Evolutionary conservation across 2,888 invertebrate species (phyloP).

Genomic region (Dusona sp.): DNA sequence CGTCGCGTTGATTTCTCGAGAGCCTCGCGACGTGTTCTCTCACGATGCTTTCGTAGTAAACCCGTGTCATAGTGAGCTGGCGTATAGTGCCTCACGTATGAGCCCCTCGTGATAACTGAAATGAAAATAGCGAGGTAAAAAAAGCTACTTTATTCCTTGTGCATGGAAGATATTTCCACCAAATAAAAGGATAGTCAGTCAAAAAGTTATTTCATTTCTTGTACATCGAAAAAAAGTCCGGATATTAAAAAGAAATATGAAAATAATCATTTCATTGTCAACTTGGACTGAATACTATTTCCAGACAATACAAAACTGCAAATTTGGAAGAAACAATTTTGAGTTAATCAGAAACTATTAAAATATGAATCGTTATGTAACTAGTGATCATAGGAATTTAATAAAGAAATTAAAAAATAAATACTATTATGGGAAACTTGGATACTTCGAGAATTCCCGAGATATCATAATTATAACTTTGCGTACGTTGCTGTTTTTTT

Average conservation of each 20-base stretch:
- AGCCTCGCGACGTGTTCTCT: slow-evolving; percentile 75
- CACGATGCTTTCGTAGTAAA: slow-evolving; percentile 74
- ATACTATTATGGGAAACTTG: no score
- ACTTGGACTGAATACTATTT: no score
- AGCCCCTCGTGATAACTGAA: slow-evolving; percentile 76
- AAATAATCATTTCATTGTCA: not conserved
- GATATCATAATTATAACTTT: no score
- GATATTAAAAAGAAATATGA: not conserved
- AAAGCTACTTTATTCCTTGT: not conserved
- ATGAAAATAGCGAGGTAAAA: slow-evolving; percentile 35
- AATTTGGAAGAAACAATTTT: no score
- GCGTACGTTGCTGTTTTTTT: no score
- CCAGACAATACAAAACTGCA: no score
- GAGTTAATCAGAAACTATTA: no score
- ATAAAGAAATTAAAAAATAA: no score
- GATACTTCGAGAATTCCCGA: no score
- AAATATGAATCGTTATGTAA: no score
- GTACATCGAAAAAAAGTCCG: not conserved
- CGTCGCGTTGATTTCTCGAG: slow-evolving; percentile 68
- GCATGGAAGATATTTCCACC: not conserved
- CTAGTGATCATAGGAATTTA: no score
- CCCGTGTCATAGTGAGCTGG: slow-evolving; percentile 76
- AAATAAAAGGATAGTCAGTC: not conserved
- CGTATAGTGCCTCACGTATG: slow-evolving; percentile 75
- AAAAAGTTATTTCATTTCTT: not conserved